phyloP scores from a whole-genome alignment of 2,888 invertebrate species.

The Parthenolecanium corni region DNA sequence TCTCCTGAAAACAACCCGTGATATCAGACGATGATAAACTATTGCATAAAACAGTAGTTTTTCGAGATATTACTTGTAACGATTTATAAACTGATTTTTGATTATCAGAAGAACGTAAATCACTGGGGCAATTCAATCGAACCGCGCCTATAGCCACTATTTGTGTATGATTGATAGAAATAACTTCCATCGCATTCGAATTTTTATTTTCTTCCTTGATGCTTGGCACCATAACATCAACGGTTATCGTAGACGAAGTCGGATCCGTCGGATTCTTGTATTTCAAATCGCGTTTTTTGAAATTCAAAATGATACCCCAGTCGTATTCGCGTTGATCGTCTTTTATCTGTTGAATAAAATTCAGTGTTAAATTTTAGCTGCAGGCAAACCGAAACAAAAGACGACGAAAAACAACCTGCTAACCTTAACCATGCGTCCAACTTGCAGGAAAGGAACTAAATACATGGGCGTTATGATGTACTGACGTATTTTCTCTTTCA shows the following conservation, averaged over 20 bases:
- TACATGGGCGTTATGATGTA: slow-evolving; percentile 78
- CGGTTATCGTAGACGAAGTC: background rate
- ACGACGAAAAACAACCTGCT: slow-evolving; percentile 31
- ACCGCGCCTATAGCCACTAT: slow-evolving; percentile 81
- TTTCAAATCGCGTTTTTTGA: slow-evolving; percentile 67
- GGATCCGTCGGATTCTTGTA: slow-evolving; percentile 39
- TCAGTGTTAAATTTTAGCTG: too few relatives aligned
- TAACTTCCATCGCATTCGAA: slow-evolving; percentile 58
- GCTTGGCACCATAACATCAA: slow-evolving; percentile 14
- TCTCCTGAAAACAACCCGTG: slow-evolving; percentile 45
- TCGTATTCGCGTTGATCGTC: slow-evolving; percentile 78
- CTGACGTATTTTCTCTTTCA: slow-evolving; percentile 61
- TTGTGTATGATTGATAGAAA: slow-evolving; percentile 70
- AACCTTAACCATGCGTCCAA: slow-evolving; percentile 85
- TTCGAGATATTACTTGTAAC: slow-evolving; percentile 43
- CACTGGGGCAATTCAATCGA: slow-evolving; percentile 79
- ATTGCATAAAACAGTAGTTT: background rate
- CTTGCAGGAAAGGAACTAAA: slow-evolving; percentile 84
- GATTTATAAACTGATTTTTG: slow-evolving; percentile 74
- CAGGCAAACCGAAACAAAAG: background rate
- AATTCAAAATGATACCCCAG: slow-evolving; percentile 94
- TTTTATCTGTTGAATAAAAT: slow-evolving; percentile 50
- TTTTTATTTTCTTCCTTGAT: background rate
- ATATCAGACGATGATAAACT: background rate
- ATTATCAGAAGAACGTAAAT: slow-evolving; percentile 72